These are phyloP conservation scores for Acronicta aceris DNA, from an alignment of 2,888 invertebrate species.

Conservation along the genomic window DNA sequence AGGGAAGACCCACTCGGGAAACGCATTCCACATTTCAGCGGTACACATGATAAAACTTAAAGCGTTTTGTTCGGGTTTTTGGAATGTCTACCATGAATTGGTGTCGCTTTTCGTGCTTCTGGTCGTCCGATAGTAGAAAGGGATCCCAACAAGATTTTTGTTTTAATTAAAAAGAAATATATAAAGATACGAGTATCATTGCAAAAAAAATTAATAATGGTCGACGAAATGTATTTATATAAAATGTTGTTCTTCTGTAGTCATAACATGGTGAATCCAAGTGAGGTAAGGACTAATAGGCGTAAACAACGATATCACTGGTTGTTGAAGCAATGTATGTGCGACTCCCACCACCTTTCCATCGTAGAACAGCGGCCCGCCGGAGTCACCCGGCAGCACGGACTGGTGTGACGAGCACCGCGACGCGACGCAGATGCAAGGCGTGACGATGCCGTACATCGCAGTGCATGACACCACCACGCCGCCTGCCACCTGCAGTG, in stretches of 20 bases:
- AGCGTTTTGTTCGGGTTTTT: too few species aligned
- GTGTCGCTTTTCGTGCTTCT: too few species aligned
- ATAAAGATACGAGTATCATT: too few species aligned
- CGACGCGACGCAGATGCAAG: slow-evolving; percentile 18
- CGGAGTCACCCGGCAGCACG: slow-evolving; percentile 25
- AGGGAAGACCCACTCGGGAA: too few species aligned
- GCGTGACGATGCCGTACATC: neutral
- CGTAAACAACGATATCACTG: slow-evolving; percentile 13
- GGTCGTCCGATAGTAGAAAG: too few species aligned
- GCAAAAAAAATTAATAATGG: too few species aligned
- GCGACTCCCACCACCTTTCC: slow-evolving; percentile 21
- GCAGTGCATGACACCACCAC: slow-evolving; percentile 11
- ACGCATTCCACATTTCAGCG: too few species aligned
- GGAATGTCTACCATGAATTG: too few species aligned
- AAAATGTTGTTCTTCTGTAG: neutral
- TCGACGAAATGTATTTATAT: neutral
- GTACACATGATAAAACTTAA: too few species aligned
- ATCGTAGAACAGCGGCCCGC: slow-evolving; percentile 17
- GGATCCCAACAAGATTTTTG: too few species aligned
- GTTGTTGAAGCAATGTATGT: neutral
- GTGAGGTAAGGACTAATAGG: slow-evolving; percentile 21
- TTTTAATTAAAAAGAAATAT: too few species aligned
- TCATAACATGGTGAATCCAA: slow-evolving; percentile 22
- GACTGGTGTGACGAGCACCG: slow-evolving; percentile 1
- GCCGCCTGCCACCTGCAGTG: slow-evolving; percentile 19